Conservation (phyloP, 1,140 invertebrate genomes). For the Chlorops oryzae region DNA sequence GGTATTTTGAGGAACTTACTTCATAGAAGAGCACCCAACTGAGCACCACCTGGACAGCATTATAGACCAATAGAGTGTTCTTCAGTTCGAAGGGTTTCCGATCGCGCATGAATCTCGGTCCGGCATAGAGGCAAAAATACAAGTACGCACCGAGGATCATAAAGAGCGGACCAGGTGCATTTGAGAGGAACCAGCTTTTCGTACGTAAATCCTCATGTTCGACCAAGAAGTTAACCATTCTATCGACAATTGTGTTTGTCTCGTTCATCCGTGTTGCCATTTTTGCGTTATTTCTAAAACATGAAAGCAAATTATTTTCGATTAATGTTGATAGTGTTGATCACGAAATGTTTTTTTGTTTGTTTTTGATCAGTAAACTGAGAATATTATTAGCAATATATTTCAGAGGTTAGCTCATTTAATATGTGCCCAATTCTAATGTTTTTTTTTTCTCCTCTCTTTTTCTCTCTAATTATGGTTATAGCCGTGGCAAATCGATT, state of each 20-base stretch:
- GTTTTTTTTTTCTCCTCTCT: too few relatives aligned
- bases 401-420: too few relatives aligned
- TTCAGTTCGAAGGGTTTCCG: constrained; percentile 76
- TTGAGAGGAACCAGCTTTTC: constrained; percentile 74
- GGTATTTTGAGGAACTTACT: too few relatives aligned
- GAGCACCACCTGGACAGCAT: constrained; percentile 67
- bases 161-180: constrained; percentile 70
- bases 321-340: too few relatives aligned
- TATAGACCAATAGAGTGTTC: constrained; percentile 71
- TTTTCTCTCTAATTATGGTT: too few relatives aligned
- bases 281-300: too few relatives aligned
- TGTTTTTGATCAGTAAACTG: too few relatives aligned
- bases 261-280: constrained; percentile 42
- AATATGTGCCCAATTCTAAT: too few relatives aligned
- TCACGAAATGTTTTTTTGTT: too few relatives aligned
- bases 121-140: constrained; percentile 61
- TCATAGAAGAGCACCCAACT: constrained; percentile 68
- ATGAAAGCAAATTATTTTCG: too few relatives aligned
- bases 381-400: too few relatives aligned
- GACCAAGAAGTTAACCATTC: constrained; percentile 46
- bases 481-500: too few relatives aligned
- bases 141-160: constrained; percentile 68
- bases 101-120: constrained; percentile 78
- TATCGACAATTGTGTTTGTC: constrained; percentile 40
- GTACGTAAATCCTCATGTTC: constrained; percentile 45